A percentile compares a stretch with the other conserved stretches of the same genome.
phyloP scores from a whole-genome alignment of 2,797 vertebrate genomes.

The Hyperoplus lanceolatus region DNA sequence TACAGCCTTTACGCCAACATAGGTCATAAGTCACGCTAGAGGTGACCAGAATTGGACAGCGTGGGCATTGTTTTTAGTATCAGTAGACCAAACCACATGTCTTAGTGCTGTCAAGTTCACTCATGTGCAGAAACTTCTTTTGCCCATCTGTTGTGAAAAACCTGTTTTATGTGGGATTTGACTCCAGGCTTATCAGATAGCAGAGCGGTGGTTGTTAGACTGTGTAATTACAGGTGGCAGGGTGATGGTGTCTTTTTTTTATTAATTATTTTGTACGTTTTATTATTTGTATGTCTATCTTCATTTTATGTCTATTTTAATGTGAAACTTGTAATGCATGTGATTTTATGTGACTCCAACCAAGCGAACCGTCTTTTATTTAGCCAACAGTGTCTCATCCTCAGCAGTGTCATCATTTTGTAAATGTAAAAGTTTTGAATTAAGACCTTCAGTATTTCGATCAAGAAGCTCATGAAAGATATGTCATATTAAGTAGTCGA shows the following conservation, averaged over 20 bases:
- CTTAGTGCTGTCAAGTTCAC: constrained; percentile 20
- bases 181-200: constrained; percentile 47
- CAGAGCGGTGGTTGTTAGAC: constrained; percentile 29
- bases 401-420: not conserved
- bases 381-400: not conserved
- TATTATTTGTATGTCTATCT: not conserved
- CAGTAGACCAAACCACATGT: not conserved
- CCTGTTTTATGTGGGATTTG: constrained; percentile 40
- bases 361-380: not conserved
- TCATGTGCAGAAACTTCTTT: constrained; percentile 33
- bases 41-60: not conserved
- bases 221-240: constrained; percentile 40
- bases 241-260: not conserved
- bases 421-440: not conserved
- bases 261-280: no score
- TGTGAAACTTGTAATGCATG: no score
- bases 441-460: not conserved
- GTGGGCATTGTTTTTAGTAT: constrained; percentile 12
- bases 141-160: constrained; percentile 42
- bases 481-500: not conserved
- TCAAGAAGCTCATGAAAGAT: not conserved
- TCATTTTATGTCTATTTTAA: no score
- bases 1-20: not conserved
- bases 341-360: not conserved
- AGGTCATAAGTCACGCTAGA: not conserved